Conservation (phyloP, 2,113 vertebrate genomes). For the Parus major region DNA sequence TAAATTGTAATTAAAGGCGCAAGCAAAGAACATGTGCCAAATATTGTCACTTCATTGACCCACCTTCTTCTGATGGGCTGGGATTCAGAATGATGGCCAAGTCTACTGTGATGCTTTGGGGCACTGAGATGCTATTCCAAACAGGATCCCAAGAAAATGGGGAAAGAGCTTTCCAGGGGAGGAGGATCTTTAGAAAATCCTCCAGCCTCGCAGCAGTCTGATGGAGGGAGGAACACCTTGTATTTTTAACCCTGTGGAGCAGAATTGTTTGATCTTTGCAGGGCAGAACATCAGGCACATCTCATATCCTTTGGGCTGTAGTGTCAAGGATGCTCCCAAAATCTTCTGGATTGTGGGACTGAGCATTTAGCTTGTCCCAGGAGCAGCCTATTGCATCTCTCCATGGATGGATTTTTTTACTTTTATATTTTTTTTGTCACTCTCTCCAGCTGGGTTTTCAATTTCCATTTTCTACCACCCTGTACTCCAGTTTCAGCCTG, state of each 20-base stretch:
- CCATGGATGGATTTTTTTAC: not conserved
- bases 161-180: not conserved
- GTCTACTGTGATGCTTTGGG: not conserved
- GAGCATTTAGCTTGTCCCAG: not conserved
- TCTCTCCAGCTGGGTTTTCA: not conserved
- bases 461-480: not conserved
- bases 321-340: not conserved
- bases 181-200: not conserved
- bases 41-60: not conserved
- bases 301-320: not conserved
- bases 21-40: not conserved
- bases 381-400: not conserved
- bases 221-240: not conserved
- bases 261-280: not conserved
- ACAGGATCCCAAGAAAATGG: not conserved
- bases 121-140: not conserved
- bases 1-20: not conserved
- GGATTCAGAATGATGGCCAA: not conserved
- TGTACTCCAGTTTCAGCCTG: not conserved
- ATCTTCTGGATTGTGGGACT: not conserved
- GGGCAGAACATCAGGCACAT: not conserved
- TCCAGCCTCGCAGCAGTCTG: not conserved
- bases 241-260: not conserved
- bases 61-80: not conserved
- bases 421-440: not conserved